phyloP scores from a whole-genome alignment of 2,888 invertebrate species.

The Polyploca ridens region DNA sequence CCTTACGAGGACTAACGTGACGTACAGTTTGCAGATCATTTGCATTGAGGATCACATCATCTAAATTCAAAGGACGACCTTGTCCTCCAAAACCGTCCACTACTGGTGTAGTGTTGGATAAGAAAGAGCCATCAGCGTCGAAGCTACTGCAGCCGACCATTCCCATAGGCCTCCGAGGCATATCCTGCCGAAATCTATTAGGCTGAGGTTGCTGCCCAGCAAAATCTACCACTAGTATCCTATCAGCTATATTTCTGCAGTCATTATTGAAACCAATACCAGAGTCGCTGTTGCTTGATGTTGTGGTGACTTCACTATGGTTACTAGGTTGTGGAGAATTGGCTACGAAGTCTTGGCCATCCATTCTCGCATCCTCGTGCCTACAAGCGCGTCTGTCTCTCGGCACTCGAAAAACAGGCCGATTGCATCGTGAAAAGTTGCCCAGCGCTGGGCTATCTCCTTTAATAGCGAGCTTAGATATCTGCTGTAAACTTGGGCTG shows the following conservation, averaged over 20 bases:
- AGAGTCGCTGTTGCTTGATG: slow-evolving; percentile 97
- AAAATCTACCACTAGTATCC: slow-evolving; percentile 91
- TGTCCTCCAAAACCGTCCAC: slow-evolving; percentile 81
- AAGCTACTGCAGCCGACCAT: slow-evolving; percentile 74
- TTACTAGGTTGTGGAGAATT: slow-evolving; percentile 94
- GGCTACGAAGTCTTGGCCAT: slow-evolving; percentile 84
- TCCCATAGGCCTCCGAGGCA: slow-evolving; percentile 69
- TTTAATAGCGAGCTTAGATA: slow-evolving; percentile 74
- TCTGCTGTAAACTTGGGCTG: slow-evolving; percentile 70
- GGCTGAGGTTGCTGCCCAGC: slow-evolving; percentile 73
- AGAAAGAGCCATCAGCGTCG: slow-evolving; percentile 75
- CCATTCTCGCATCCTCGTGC: slow-evolving; percentile 62
- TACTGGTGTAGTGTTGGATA: slow-evolving; percentile 79
- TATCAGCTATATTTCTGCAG: slow-evolving; percentile 91
- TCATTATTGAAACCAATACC: slow-evolving; percentile 97
- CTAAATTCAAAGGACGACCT: slow-evolving; percentile 74
- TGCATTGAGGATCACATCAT: slow-evolving; percentile 70
- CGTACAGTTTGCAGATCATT: slow-evolving; percentile 65
- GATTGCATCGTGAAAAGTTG: slow-evolving; percentile 66
- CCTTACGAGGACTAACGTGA: slow-evolving; percentile 59
- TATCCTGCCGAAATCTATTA: slow-evolving; percentile 62
- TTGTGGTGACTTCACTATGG: slow-evolving; percentile 91
- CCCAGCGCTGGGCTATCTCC: slow-evolving; percentile 75
- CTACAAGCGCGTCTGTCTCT: slow-evolving; percentile 66
- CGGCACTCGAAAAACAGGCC: slow-evolving; percentile 65